phyloP scores from a whole-genome alignment of 2,888 invertebrate species.

The Hypomecis punctinalis region DNA sequence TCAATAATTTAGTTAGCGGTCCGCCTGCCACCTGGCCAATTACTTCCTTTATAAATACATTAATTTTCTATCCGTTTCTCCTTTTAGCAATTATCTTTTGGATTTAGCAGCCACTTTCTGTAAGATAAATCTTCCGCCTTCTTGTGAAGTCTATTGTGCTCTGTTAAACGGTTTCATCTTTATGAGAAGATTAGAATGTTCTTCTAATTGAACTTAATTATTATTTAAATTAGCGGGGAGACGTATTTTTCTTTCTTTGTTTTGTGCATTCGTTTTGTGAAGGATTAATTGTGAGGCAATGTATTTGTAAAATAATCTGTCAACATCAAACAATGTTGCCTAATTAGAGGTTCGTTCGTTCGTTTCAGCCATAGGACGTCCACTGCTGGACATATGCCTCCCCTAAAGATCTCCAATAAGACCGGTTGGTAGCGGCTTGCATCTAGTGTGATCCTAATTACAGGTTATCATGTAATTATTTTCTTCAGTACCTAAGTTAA shows the following conservation, averaged over 20 bases:
- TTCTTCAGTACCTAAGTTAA: no score
- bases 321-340: no score
- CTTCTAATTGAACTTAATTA: slow-evolving; percentile 16
- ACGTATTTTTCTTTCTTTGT: background rate
- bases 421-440: no score
- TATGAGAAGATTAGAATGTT: slow-evolving; percentile 17
- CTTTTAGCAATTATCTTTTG: slow-evolving; percentile 35
- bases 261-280: background rate
- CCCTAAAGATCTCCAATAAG: no score
- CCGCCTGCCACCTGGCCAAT: slow-evolving; percentile 32
- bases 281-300: no score
- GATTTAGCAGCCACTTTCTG: slow-evolving; percentile 30
- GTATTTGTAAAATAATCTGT: no score
- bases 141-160: slow-evolving; percentile 29
- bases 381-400: no score
- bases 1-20: slow-evolving; percentile 15
- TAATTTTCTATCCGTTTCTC: slow-evolving; percentile 31
- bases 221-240: slow-evolving; percentile 13
- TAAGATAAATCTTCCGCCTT: slow-evolving; percentile 28
- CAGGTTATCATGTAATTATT: no score
- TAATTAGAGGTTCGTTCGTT: no score
- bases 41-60: slow-evolving; percentile 36
- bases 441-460: no score
- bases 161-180: slow-evolving; percentile 27
- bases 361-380: no score